A percentile compares a stretch with the other conserved stretches of the same genome.
Conservation (phyloP, 1,140 invertebrate genomes). For the Protaetia brevitarsis region DNA sequence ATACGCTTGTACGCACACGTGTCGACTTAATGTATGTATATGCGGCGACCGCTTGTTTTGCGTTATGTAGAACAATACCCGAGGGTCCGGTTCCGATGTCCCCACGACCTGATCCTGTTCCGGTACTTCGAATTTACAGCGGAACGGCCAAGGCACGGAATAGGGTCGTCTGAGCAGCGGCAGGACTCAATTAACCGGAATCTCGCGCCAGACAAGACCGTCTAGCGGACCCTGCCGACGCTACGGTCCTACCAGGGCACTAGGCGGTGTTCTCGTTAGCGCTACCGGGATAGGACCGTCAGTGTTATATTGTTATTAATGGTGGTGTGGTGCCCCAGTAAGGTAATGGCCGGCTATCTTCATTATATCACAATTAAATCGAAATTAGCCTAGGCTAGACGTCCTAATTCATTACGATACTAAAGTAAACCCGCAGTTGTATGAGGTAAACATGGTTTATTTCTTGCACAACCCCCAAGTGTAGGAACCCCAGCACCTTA, state of each 20-base stretch:
- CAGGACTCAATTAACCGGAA: constrained; percentile 1
- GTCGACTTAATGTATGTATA: too few species aligned
- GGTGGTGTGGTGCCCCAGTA: not conserved
- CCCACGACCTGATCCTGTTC: not conserved
- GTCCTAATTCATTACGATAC: not conserved
- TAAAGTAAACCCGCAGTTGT: too few species aligned
- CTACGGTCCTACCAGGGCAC: not conserved
- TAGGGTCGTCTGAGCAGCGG: not conserved
- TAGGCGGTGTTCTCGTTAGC: not conserved
- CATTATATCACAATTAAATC: constrained; percentile 13
- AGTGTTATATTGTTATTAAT: not conserved
- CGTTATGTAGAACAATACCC: constrained; percentile 3
- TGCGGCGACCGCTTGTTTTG: constrained; percentile 1
- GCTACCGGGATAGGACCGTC: not conserved
- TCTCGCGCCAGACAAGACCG: not conserved
- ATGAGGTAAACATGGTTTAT: too few species aligned
- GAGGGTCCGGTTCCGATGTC: not conserved
- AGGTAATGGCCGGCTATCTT: constrained; percentile 1
- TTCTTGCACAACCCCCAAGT: too few species aligned
- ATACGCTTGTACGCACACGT: too few species aligned
- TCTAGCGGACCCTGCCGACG: not conserved
- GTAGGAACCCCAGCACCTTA: too few species aligned
- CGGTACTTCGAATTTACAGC: not conserved
- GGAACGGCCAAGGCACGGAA: not conserved
- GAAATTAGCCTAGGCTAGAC: not conserved